Base-by-base conservation (phyloP, 2,888 invertebrate species). In the Piscicola geometra region DNA sequence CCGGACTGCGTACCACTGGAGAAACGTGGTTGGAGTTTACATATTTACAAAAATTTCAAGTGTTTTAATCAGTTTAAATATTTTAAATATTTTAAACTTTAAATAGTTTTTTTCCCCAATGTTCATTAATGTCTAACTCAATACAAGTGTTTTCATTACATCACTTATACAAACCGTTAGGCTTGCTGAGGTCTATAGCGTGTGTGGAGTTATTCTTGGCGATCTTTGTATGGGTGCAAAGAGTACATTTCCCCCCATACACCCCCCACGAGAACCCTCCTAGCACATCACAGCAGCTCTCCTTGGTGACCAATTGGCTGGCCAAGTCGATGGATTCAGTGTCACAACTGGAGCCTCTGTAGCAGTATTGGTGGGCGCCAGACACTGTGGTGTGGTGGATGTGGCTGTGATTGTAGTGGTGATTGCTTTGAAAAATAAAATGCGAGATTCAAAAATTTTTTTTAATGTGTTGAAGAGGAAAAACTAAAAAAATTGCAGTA, bases 241-340 rank as follows among this genome's bases (percentile, higher is more conserved):
- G 30, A 32, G 18, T 35, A 68, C 77, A 75, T 33, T 50, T 50
- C 35, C 56, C 75, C 32, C 73, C 77, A 69, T 56, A 36, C 30
- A 73, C 78, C 28, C 81, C 81, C 80, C 80, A 81, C 56, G 78
- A 77, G 25, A 56, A 71, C 1, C 79, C 81, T 9, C 77, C 79
- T 15, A 67, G 60, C 5, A 60, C 71, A 21, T 41, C 64, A 70
- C 81, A 81, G 68, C 82, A 82, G 12, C 28, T 32, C 33, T 73
- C 36, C 33, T 60, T 30, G 9, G 60, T 73, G 12, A 60, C 52
- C 25, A 41, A 18, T 25, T 73, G 47, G 18, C 35, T 70, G 12
- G 35, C 30, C 2, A 78, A 78, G 18, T 78, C 79, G 47, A 78
- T 67, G 18, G 76, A 76, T n/a, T 71, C 72, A 12, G 79, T 79